A percentile compares a stretch with the other conserved stretches of the same genome.
phyloP scores from a whole-genome alignment of 1,140 invertebrate species.

The Scaptomyza graminum region DNA sequence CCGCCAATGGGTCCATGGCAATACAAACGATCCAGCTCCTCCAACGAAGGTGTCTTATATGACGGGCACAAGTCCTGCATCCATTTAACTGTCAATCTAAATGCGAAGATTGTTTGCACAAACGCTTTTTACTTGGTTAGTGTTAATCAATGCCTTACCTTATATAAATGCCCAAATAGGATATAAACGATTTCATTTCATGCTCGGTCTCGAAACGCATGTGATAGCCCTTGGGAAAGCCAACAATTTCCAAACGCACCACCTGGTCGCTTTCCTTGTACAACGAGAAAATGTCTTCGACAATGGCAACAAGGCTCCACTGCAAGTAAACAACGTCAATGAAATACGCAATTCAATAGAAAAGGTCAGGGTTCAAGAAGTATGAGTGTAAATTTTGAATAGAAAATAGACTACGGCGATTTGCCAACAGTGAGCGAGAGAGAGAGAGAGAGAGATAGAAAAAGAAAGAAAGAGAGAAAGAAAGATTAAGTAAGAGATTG shows the following conservation, averaged over 20 bases:
- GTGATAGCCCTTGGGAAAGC: slow-evolving; percentile 68
- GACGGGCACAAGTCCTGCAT: slow-evolving; percentile 94
- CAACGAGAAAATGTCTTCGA: slow-evolving; percentile 89
- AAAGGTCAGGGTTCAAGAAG: background rate
- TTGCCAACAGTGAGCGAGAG: background rate
- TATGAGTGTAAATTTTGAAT: background rate
- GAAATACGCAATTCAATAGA: no score
- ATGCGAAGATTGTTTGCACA: no score
- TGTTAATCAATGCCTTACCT: slow-evolving; percentile 73
- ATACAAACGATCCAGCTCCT: slow-evolving; percentile 88
- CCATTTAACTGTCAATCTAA: slow-evolving; percentile 92
- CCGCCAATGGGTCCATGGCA: slow-evolving; percentile 95
- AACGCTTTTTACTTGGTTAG: no score
- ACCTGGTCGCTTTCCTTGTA: slow-evolving; percentile 54
- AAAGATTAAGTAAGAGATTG: background rate
- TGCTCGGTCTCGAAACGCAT: slow-evolving; percentile 62
- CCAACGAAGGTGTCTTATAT: slow-evolving; percentile 90
- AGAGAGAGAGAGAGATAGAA: background rate
- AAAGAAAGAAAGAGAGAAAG: no score
- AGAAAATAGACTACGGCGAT: slow-evolving; percentile 1
- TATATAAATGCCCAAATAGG: slow-evolving; percentile 94
- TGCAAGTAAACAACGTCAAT: slow-evolving; percentile 64
- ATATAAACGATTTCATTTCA: slow-evolving; percentile 89
- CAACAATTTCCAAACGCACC: slow-evolving; percentile 70
- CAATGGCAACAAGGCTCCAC: slow-evolving; percentile 90